Base-by-base conservation (phyloP, 2,113 vertebrate genomes). In the Pseudopipra pipra region DNA sequence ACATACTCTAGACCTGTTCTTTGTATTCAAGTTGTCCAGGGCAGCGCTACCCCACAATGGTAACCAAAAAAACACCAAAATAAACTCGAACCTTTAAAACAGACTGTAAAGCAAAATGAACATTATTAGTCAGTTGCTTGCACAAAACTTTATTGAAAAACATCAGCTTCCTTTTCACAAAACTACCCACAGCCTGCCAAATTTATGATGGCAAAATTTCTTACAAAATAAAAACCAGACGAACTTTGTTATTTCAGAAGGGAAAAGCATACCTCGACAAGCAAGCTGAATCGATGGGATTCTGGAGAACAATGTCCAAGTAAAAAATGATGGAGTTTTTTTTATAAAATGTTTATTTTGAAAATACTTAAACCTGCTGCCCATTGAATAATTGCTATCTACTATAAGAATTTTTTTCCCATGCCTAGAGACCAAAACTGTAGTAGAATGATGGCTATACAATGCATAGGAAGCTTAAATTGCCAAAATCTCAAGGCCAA, bases 401-500 rank as follows among this genome's bases (percentile, higher is more conserved):
- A 76, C 14, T 30, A 62, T 33, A 70, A 41, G 2, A 39, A 62
- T 4, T 41, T 31, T 70, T 49, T 43, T 15, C 47, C 31, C 27
- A 30, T 54, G n/a, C 37, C 73, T 78, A 62, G 59, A 81, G 55
- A 91, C n/a, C 44, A 85, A 76, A 76, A 85, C 28, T 46, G 25
- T 77, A 76, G 41, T 52, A 61, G 43, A 70, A 80, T 62, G 31
- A 85, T 46, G 14, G 19, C 51, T 73, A 65, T 49, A 65, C 35
- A 90, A 19, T 70, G 31, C 58, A 90, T 6, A 59, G 31, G 12
- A 90, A 80, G 37, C 31, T 87, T 54, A 30, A 15, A 59, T 3
- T 88, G 86, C 75, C 83, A 89, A 90, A 77, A 90, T 88, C 76
- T 84, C 63, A 92, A 84, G 76, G 85, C 92, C 83, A 83, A 84